phyloP scores from a whole-genome alignment of 2,113 vertebrate genomes.

The Onychorhynchus coronatus region DNA sequence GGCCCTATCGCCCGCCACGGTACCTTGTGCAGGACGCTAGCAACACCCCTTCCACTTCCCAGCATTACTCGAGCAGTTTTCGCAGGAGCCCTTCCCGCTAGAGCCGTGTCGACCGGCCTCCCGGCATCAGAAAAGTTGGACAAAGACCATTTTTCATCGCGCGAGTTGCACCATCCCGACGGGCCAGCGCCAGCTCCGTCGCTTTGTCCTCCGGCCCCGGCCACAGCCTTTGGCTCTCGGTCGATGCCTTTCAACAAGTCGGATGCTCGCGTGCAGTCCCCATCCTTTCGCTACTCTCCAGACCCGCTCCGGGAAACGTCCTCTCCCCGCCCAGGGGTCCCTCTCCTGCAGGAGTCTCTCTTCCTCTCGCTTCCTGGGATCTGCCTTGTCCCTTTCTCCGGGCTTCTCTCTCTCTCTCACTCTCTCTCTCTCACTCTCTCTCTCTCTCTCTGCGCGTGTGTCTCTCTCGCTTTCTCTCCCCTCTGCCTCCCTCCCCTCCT shows the following conservation, averaged over 20 bases:
- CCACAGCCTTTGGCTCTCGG: background rate
- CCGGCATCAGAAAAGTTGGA: slow-evolving; percentile 21
- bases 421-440: background rate
- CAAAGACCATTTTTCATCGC: background rate
- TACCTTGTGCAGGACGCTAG: slow-evolving; percentile 12
- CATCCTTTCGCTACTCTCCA: background rate
- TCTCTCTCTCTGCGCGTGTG: background rate
- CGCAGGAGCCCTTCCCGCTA: background rate
- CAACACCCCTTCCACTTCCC: background rate
- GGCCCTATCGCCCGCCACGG: background rate
- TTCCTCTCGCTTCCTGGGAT: background rate
- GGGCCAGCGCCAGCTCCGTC: background rate
- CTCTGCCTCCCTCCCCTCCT: background rate
- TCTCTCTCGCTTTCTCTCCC: background rate
- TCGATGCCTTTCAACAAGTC: background rate
- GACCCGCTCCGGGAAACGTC: background rate
- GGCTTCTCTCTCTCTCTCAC: background rate
- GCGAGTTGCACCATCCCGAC: background rate
- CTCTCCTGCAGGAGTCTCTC: background rate
- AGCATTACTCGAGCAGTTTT: background rate
- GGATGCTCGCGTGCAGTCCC: background rate
- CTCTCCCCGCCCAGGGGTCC: background rate
- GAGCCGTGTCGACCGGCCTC: background rate
- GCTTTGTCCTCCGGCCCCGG: background rate
- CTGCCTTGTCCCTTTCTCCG: background rate